Evolutionary conservation across 2,888 invertebrate genomes (phyloP).

Genomic region (Uropetala carovei): DNA sequence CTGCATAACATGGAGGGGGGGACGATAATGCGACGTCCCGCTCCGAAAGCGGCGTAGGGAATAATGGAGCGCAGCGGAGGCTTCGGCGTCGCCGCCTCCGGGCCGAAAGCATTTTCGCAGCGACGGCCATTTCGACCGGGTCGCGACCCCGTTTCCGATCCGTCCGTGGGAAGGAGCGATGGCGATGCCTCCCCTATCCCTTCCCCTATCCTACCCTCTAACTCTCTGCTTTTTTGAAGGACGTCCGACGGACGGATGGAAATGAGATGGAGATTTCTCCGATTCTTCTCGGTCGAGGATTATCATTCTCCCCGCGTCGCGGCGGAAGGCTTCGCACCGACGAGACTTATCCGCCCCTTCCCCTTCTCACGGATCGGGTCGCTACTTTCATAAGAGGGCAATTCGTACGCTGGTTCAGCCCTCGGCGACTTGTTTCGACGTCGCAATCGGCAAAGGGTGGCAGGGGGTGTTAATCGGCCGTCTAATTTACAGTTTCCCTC

Average conservation of each 20-base stretch:
- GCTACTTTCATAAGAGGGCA: not conserved
- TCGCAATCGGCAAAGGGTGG: too few species aligned
- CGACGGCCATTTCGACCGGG: not conserved
- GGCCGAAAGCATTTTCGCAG: not conserved
- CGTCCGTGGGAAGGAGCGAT: not conserved
- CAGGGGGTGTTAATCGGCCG: too few species aligned
- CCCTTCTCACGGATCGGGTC: not conserved
- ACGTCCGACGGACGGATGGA: not conserved
- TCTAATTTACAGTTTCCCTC: too few species aligned
- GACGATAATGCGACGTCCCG: not conserved
- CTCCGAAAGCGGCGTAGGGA: not conserved
- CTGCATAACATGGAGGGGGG: constrained; percentile 22
- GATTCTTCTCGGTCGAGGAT: not conserved
- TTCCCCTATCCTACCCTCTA: too few species aligned
- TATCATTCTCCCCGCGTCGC: not conserved
- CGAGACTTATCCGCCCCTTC: not conserved
- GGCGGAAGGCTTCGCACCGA: not conserved
- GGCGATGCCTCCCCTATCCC: too few species aligned
- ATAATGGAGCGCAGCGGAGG: not conserved
- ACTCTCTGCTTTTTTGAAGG: not conserved
- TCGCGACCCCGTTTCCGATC: not conserved
- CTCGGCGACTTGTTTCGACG: too few species aligned
- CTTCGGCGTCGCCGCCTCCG: not conserved
- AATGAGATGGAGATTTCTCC: constrained; percentile 23
- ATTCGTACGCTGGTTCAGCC: too few species aligned